Base-by-base conservation (phyloP, 64 coral and sea anemone genomes). In the Montipora cactus region DNA sequence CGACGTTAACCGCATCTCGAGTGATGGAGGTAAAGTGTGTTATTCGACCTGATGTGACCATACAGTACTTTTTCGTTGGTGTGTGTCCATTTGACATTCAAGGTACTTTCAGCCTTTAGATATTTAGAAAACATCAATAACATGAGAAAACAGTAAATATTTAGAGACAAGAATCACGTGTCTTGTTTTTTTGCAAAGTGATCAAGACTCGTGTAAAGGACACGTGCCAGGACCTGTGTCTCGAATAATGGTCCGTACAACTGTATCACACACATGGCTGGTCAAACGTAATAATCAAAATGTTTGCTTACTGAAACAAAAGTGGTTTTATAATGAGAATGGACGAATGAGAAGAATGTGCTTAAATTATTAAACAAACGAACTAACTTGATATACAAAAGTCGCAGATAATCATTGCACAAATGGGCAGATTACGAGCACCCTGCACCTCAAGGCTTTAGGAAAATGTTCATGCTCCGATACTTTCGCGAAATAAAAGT, bases 281-380 rank as follows among this genome's bases (percentile, higher is more conserved):
- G 18, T 49, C 82, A 86, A 86, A 68, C 61, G 46, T 70, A 66
- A 49, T 53, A 64, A 16, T 50, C 62, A 49, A 86, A 47, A 16
- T 86, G 82, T 86, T 86, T 86, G 45, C 5, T 50, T 16, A 6
- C 49, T 7, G n/a, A 69, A 12, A 86, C 82, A 86, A 86, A 71
- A n/a, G 82, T 49, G 44, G 68, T 71, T 86, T 50, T 21, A 50
- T 81, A 23, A 37, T 82, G 25, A 82, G 25, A 45, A 81, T 58
- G 9, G 58, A 16, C 4, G 64, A 50, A 86, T 70, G 82, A 86
- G 64, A 13, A 59, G 66, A 86, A 71, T 86, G 82, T 48, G 82
- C 3, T 10, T 19, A 3, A 86, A 71, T 19, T 70, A n/a, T 48
- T 86, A 72, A 86, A 86, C 68, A 86, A 86, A 50, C 19, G 22